Base-by-base conservation (phyloP, 1,140 invertebrate species). In the Drosophila dunni region DNA sequence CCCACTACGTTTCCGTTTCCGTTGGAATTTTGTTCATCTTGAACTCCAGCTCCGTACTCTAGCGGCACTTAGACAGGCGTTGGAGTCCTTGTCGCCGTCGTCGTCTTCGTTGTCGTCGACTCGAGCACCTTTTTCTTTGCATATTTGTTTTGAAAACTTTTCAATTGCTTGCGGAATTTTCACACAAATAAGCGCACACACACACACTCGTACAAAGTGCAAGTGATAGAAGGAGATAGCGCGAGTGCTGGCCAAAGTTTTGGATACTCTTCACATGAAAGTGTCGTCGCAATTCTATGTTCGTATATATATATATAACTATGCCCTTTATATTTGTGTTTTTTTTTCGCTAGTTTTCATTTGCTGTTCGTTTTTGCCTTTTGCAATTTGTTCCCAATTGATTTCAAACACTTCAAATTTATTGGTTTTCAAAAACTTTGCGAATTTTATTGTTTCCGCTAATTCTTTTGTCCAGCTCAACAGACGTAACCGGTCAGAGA, bases 311-410 rank as follows among this genome's bases (percentile, higher is more conserved):
- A 45, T 66, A 15, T 72, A 50, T 11, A 9, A 29, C 24, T 29
- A 29, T 60, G 29, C 60, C 42, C 34, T 62, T 61, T 42, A 60
- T 42, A 60, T 10, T 17, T 36, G 15, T 34, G 20, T 51, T 48
- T 70, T 63, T 65, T 56, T 33, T 44, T 29, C 24, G 20, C 15
- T 62, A 33, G 33, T 50, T 77, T 62, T 67, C 56, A 57, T 53
- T 69, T 77, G 65, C 36, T 64, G 44, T 57, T 72, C 51, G 66
- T 72, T 80, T 80, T 72, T 88, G 81, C 56, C 75, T 67, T 74
- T 85, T 76, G 81, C 85, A 89, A 84, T 89, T 89, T 89, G 84
- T 90, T 89, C 74, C 75, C 84, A 89, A 89, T 89, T 84, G 84
- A 89, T 89, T 89, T 81, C 79, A 78, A 85, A 81, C 84, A 89